A percentile compares a stretch with the other conserved stretches of the same genome.
phyloP scores from a whole-genome alignment of 2,888 invertebrate species.

The Rhodophaea formosa region DNA sequence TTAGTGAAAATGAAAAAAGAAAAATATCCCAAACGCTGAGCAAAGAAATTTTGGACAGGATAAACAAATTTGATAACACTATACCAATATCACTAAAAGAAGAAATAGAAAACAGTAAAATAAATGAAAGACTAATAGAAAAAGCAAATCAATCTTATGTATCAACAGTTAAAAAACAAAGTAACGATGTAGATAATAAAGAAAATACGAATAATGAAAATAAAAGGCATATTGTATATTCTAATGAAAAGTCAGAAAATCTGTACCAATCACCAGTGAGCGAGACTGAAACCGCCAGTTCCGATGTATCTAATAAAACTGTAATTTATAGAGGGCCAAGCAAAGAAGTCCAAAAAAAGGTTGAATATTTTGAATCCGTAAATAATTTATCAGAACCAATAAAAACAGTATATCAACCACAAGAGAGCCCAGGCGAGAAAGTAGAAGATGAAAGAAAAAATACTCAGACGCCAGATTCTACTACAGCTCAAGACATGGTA shows the following conservation, averaged over 20 bases:
- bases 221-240: slow-evolving; percentile 44
- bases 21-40: slow-evolving; percentile 87
- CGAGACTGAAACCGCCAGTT: slow-evolving; percentile 87
- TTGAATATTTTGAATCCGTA: slow-evolving; percentile 90
- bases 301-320: slow-evolving; percentile 86
- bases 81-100: slow-evolving; percentile 52
- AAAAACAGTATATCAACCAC: slow-evolving; percentile 75
- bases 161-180: background rate
- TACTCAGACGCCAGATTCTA: background rate
- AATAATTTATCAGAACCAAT: slow-evolving; percentile 74
- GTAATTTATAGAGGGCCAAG: slow-evolving; percentile 83
- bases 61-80: slow-evolving; percentile 68
- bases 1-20: slow-evolving; percentile 87
- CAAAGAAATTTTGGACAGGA: slow-evolving; percentile 85
- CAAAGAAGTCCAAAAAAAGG: slow-evolving; percentile 86
- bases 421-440: slow-evolving; percentile 75
- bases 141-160: background rate
- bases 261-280: slow-evolving; percentile 77
- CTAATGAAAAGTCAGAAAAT: slow-evolving; percentile 53
- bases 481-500: slow-evolving; percentile 25
- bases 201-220: slow-evolving; percentile 78
- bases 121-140: slow-evolving; percentile 33
- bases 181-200: slow-evolving; percentile 26
- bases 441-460: slow-evolving; percentile 49
- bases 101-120: slow-evolving; percentile 83